phyloP scores from a whole-genome alignment of 2,113 vertebrate species.

The Tachuris rubrigastra region DNA sequence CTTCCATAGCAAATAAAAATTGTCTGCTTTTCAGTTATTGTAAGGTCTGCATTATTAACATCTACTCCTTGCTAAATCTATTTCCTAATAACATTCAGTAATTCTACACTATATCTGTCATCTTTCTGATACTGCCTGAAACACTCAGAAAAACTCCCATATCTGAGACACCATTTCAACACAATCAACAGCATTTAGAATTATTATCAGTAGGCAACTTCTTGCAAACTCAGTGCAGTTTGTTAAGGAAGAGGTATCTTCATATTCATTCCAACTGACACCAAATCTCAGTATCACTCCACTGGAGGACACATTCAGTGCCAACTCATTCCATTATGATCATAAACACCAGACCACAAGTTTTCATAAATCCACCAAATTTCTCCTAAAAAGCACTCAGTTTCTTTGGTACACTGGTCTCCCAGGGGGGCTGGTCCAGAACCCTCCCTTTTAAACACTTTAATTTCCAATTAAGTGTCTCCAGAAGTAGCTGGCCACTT shows the following conservation, averaged over 20 bases:
- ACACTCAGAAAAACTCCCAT: neutral
- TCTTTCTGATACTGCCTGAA: neutral
- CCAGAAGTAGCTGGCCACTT: neutral
- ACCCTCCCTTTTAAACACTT: neutral
- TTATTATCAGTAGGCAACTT: neutral
- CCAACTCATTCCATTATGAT: neutral
- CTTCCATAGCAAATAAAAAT: neutral
- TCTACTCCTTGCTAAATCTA: neutral
- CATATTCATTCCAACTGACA: neutral
- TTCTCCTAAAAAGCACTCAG: neutral
- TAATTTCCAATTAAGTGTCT: neutral
- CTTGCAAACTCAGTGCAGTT: neutral
- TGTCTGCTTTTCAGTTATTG: neutral
- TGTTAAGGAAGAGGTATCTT: neutral
- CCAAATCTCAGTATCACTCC: neutral
- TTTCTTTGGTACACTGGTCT: neutral
- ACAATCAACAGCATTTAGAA: neutral
- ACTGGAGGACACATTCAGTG: neutral
- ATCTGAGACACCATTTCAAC: neutral
- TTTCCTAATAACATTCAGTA: neutral
- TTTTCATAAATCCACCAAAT: neutral
- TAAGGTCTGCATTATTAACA: neutral
- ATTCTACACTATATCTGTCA: neutral
- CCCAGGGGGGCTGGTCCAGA: neutral
- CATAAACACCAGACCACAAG: neutral